A percentile compares a stretch with the other conserved stretches of the same genome.
These are phyloP conservation scores for Taeniopygia guttata DNA, from an alignment of 2,797 vertebrate genomes.

Conservation along the genomic window DNA sequence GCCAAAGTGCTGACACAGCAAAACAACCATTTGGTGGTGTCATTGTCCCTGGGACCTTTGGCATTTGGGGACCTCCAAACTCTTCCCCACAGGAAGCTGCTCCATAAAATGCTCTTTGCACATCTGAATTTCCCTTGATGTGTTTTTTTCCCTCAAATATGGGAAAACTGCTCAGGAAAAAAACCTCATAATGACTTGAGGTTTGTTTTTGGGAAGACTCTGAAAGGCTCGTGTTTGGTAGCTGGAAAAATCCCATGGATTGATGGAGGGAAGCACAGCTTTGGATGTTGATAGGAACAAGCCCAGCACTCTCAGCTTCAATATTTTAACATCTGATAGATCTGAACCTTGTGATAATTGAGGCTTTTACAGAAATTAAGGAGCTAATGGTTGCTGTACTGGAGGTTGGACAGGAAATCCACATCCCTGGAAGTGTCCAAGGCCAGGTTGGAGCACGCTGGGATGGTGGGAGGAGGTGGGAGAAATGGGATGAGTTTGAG, in stretches of 20 bases:
- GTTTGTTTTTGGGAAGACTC: background rate
- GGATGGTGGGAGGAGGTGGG: fast-evolving
- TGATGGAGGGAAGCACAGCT: background rate
- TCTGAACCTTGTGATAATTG: background rate
- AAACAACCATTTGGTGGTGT: background rate
- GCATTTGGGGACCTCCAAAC: background rate
- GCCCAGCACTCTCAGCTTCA: background rate
- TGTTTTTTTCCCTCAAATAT: background rate
- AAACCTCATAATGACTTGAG: fast-evolving
- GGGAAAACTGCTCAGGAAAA: background rate
- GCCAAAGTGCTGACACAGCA: constrained; percentile 67
- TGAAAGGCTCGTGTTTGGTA: background rate
- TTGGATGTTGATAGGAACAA: background rate
- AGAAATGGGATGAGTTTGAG: background rate
- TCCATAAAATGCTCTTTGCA: background rate
- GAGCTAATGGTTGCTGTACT: fast-evolving
- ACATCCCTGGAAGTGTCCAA: background rate
- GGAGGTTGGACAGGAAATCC: background rate
- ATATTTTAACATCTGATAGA: background rate
- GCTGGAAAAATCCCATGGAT: background rate
- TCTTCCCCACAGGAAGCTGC: background rate
- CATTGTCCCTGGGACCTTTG: background rate
- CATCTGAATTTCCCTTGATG: background rate
- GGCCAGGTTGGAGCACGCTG: background rate
- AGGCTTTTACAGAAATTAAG: background rate